These are phyloP conservation scores for Drosophila algonquin DNA, from an alignment of 2,888 invertebrate genomes.

Conservation along the genomic window DNA sequence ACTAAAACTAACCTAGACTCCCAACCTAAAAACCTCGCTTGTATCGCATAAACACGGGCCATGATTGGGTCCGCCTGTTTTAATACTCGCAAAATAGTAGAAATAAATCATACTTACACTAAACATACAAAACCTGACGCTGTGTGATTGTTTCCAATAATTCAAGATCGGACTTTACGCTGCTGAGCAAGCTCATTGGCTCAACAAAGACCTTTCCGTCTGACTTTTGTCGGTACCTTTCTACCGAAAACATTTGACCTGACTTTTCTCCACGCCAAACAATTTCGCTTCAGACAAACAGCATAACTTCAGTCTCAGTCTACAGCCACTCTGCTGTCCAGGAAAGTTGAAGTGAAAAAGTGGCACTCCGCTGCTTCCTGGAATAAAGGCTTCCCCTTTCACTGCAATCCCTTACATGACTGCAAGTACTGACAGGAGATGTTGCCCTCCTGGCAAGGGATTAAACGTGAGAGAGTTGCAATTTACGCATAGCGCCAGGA, in stretches of 20 bases:
- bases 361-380: conserved; percentile 43
- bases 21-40: too few species aligned
- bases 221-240: too few species aligned
- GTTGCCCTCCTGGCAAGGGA: background rate
- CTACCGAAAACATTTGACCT: too few species aligned
- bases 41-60: too few species aligned
- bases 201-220: background rate
- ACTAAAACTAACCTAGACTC: too few species aligned
- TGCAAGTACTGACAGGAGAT: conserved; percentile 18
- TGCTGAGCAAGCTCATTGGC: too few species aligned
- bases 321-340: conserved; percentile 15
- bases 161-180: background rate
- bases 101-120: too few species aligned
- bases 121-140: too few species aligned
- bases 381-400: conserved; percentile 13
- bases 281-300: too few species aligned
- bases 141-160: background rate
- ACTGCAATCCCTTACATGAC: conserved; percentile 16
- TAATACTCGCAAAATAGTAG: too few species aligned
- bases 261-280: too few species aligned
- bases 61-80: too few species aligned
- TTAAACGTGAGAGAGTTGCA: background rate
- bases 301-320: background rate
- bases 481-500: conserved; percentile 24
- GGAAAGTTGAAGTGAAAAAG: conserved; percentile 33